phyloP scores from a whole-genome alignment of 2,888 invertebrate species.

The Brachyopa scutellaris region DNA sequence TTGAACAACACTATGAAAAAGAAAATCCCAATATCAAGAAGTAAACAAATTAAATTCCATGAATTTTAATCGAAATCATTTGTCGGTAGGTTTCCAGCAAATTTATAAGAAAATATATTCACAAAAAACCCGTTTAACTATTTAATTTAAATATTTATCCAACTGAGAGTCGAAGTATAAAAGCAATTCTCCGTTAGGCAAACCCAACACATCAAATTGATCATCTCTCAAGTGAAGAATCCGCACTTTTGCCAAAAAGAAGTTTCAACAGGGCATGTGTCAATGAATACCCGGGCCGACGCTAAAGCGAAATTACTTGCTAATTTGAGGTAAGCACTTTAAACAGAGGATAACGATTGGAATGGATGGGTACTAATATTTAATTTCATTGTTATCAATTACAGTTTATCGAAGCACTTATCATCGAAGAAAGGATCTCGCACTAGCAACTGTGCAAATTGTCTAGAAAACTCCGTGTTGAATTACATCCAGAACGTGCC shows the following conservation, averaged over 20 bases:
- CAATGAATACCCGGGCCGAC: slow-evolving; percentile 80
- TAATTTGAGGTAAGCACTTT: slow-evolving; percentile 79
- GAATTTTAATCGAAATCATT: not conserved
- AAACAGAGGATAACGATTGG: too few species aligned
- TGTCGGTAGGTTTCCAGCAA: not conserved
- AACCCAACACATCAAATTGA: slow-evolving; percentile 39
- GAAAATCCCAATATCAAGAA: not conserved
- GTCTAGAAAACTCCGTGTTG: slow-evolving; percentile 91
- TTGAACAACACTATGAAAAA: not conserved
- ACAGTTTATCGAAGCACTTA: slow-evolving; percentile 91
- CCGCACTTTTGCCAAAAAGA: slow-evolving; percentile 37
- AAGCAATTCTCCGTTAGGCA: slow-evolving; percentile 26
- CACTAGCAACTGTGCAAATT: slow-evolving; percentile 92
- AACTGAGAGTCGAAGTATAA: slow-evolving; percentile 42
- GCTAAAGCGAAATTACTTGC: slow-evolving; percentile 80
- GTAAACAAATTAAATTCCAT: slow-evolving; percentile 10
- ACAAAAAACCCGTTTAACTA: slow-evolving; percentile 30
- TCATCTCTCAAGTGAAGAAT: slow-evolving; percentile 20
- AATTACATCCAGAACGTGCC: slow-evolving; percentile 93
- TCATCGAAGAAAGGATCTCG: slow-evolving; percentile 92
- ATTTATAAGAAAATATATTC: not conserved
- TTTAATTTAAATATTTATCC: slow-evolving; percentile 29
- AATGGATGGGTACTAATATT: not conserved
- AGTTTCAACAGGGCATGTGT: slow-evolving; percentile 75
- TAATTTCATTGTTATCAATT: too few species aligned